Conservation (phyloP, 2,113 vertebrate genomes). For the Neopipo cinnamomea region DNA sequence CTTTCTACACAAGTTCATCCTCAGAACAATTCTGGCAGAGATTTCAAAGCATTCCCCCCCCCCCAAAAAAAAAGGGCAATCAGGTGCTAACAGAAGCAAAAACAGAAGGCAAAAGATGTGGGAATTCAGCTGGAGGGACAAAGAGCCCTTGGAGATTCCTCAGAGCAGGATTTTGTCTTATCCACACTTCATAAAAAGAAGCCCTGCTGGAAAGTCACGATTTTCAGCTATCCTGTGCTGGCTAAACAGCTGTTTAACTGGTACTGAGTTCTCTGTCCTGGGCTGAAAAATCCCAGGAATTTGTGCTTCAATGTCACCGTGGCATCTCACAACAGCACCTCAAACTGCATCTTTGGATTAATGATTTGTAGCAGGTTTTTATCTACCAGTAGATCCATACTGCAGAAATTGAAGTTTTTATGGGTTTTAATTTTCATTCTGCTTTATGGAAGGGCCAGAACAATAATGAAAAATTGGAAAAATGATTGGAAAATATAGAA, state of each 20-base stretch:
- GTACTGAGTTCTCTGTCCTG: neutral
- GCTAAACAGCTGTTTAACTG: neutral
- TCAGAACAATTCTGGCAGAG: neutral
- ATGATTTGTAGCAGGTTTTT: constrained; percentile 13
- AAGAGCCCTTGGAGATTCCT: neutral
- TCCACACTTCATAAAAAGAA: neutral
- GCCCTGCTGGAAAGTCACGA: neutral
- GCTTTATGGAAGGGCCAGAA: constrained; percentile 17
- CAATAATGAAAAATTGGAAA: constrained; percentile 15
- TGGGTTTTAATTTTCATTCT: constrained; percentile 29
- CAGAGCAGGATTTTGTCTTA: neutral
- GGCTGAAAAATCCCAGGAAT: neutral
- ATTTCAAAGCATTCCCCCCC: neutral
- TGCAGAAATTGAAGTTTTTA: neutral
- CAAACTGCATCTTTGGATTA: neutral
- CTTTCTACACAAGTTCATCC: neutral
- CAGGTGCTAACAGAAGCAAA: neutral
- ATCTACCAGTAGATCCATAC: neutral
- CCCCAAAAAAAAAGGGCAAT: neutral
- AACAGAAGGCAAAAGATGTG: neutral
- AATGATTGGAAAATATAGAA: neutral
- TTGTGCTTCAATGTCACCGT: neutral
- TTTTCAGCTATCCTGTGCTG: neutral
- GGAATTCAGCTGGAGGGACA: neutral
- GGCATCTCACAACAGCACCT: neutral